Evolutionary conservation across 2,888 invertebrate species (phyloP).

Genomic region (Rhimphoctona megacephalus): DNA sequence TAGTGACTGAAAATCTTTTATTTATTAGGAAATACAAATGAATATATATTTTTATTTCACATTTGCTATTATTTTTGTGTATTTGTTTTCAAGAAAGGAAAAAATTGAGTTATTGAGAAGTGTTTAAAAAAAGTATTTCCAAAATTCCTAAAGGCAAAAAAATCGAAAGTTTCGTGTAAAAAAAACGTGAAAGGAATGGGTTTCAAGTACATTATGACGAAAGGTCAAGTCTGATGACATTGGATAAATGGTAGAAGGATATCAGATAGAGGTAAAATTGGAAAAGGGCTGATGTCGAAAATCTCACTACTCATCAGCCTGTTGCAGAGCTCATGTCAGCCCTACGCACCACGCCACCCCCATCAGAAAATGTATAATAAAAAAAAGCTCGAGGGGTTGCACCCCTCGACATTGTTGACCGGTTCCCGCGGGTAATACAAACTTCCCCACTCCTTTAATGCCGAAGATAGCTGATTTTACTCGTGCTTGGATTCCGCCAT

Average conservation of each 20-base stretch:
- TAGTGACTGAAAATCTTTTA: too few relatives aligned
- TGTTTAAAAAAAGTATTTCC: background rate
- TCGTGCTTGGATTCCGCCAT: constrained; percentile 54
- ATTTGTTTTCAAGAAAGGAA: background rate
- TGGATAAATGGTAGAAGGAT: constrained; percentile 17
- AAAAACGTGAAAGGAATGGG: background rate
- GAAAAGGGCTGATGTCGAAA: constrained; percentile 64
- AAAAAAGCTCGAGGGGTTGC: constrained; percentile 70
- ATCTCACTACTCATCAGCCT: constrained; percentile 83
- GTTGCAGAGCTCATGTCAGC: constrained; percentile 78
- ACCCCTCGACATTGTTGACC: constrained; percentile 71
- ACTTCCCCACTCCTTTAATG: constrained; percentile 71
- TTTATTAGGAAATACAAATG: too few relatives aligned
- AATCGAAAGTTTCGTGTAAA: background rate
- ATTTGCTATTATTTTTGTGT: too few relatives aligned
- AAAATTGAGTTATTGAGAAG: background rate
- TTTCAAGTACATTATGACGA: background rate
- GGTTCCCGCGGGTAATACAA: constrained; percentile 59
- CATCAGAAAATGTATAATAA: constrained; percentile 56
- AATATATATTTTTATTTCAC: too few relatives aligned
- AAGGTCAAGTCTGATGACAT: constrained; percentile 18
- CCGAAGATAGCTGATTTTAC: constrained; percentile 30
- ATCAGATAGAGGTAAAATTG: constrained; percentile 58
- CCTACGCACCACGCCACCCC: constrained; percentile 61
- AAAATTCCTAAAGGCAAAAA: background rate